Evolutionary conservation across 2,888 invertebrate genomes (phyloP).

Genomic region (Leucophora obtusa): DNA sequence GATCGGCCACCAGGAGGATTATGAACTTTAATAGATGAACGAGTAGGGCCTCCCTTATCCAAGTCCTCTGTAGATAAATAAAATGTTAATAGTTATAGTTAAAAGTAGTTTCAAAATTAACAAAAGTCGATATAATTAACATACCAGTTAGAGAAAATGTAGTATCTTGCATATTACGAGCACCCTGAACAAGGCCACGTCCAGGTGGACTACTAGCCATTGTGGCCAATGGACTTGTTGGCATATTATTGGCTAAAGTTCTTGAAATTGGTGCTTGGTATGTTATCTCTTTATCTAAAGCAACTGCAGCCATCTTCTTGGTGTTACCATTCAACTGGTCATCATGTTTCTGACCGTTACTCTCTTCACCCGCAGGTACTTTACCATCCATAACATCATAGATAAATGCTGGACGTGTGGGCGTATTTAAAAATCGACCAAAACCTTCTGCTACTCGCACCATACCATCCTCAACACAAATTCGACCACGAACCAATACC

Average conservation of each 20-base stretch:
- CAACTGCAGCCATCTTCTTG: conserved; percentile 66
- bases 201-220: conserved; percentile 82
- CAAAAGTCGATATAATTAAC: conserved; percentile 68
- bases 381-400: conserved; percentile 80
- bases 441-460: conserved; percentile 92
- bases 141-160: conserved; percentile 95
- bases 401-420: conserved; percentile 86
- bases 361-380: conserved; percentile 33
- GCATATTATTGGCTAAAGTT: conserved; percentile 66
- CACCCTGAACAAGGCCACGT: conserved; percentile 85
- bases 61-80: conserved; percentile 83
- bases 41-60: conserved; percentile 84
- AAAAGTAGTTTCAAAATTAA: conserved; percentile 15
- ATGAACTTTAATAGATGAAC: conserved; percentile 89
- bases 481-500: conserved; percentile 94
- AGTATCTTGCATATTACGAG: conserved; percentile 91
- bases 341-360: conserved; percentile 52
- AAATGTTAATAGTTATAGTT: conserved; percentile 12
- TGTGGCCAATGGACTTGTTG: conserved; percentile 65
- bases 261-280: conserved; percentile 69
- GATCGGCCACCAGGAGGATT: conserved; percentile 95
- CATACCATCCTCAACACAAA: conserved; percentile 94
- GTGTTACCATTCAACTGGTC: conserved; percentile 53
- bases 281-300: conserved; percentile 72
- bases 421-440: conserved; percentile 91